These are phyloP conservation scores for Limenitis camilla DNA, from an alignment of 2,888 invertebrate genomes.

Conservation along the genomic window DNA sequence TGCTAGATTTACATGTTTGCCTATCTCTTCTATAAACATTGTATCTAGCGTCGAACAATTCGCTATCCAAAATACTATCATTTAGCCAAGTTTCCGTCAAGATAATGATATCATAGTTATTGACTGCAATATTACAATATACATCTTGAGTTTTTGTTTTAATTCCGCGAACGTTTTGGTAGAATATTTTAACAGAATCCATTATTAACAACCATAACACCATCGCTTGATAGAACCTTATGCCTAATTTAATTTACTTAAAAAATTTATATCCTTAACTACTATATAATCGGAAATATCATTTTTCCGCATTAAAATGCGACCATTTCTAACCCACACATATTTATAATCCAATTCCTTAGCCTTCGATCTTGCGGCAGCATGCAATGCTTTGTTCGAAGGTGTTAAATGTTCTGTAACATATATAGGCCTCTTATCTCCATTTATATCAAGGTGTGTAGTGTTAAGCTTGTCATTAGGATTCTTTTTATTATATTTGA, in stretches of 20 bases:
- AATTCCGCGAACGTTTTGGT: neutral
- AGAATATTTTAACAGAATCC: neutral
- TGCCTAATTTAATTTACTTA: no score
- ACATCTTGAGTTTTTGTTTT: conserved; percentile 19
- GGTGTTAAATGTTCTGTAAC: conserved; percentile 1
- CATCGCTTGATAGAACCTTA: no score
- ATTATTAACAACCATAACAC: no score
- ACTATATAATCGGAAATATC: no score
- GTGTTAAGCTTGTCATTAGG: neutral
- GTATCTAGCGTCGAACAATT: conserved; percentile 23
- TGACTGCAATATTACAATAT: conserved; percentile 14
- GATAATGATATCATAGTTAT: conserved; percentile 17
- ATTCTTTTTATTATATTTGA: neutral
- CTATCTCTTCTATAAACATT: conserved; percentile 22
- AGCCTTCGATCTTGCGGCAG: neutral
- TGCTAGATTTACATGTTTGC: no score
- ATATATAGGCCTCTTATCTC: neutral
- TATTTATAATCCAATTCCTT: neutral
- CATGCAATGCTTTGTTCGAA: conserved; percentile 1
- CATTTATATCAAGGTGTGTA: neutral
- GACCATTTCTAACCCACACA: no score
- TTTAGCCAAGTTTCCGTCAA: conserved; percentile 5
- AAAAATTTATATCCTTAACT: no score
- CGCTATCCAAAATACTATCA: conserved; percentile 10
- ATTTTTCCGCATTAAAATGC: no score